These are phyloP conservation scores for Macroglossus sobrinus DNA, from an alignment of 2,113 vertebrate species.

Conservation along the genomic window DNA sequence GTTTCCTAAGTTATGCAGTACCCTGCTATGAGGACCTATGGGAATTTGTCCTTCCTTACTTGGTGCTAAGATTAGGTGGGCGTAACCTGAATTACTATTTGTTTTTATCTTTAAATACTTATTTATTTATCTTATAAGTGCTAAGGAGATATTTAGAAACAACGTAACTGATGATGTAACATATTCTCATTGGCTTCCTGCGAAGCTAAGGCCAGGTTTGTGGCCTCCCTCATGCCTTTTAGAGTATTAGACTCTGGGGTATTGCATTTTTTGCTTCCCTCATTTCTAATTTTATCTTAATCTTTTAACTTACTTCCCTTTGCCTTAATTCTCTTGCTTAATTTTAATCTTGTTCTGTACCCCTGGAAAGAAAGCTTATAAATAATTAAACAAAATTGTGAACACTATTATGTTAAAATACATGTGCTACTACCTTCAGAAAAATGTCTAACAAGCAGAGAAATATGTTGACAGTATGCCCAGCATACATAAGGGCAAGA, in stretches of 20 bases:
- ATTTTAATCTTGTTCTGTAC: background rate
- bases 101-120: background rate
- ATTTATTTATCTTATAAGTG: background rate
- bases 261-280: background rate
- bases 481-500: background rate
- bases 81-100: constrained; percentile 1
- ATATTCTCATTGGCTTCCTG: background rate
- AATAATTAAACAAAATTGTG: background rate
- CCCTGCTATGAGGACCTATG: background rate
- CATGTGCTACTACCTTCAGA: background rate
- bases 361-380: background rate
- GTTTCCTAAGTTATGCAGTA: background rate
- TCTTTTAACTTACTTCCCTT: background rate
- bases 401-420: background rate
- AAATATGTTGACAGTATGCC: background rate
- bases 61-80: background rate
- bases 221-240: background rate
- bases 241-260: background rate
- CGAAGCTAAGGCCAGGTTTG: background rate
- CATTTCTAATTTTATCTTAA: background rate
- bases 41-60: background rate
- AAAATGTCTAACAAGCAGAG: background rate
- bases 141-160: background rate
- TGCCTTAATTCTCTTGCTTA: background rate
- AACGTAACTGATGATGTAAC: background rate